Conservation (phyloP, 2,113 vertebrate species). For the Pterophyllum scalare region DNA sequence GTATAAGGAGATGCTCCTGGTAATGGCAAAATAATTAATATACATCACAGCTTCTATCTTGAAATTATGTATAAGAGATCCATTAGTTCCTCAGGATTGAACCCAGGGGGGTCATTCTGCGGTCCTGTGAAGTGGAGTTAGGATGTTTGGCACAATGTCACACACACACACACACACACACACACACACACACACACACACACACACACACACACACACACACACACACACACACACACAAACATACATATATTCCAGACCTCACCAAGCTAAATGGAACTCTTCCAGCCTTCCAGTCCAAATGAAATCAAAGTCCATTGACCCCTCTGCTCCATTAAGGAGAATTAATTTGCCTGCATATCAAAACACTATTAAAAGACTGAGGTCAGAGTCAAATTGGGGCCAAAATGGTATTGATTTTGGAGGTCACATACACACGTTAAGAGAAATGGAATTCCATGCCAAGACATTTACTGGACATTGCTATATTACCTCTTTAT, state of each 20-base stretch:
- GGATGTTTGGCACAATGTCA: slow-evolving; percentile 52
- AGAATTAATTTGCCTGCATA: slow-evolving; percentile 90
- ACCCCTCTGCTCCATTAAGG: slow-evolving; percentile 82
- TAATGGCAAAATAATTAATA: slow-evolving; percentile 75
- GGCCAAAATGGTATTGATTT: slow-evolving; percentile 74
- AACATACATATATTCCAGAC: slow-evolving; percentile 50
- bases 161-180: slow-evolving; percentile 16
- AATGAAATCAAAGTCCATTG: slow-evolving; percentile 85
- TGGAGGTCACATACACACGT: slow-evolving; percentile 51
- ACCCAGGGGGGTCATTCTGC: slow-evolving; percentile 74
- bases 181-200: slow-evolving; percentile 26
- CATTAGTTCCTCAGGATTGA: slow-evolving; percentile 76
- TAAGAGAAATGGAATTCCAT: slow-evolving; percentile 39
- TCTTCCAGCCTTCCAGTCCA: slow-evolving; percentile 63
- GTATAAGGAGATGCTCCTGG: slow-evolving; percentile 42
- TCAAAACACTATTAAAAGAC: slow-evolving; percentile 85
- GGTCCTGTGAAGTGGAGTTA: slow-evolving; percentile 59
- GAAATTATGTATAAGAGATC: slow-evolving; percentile 75
- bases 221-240: slow-evolving; percentile 31
- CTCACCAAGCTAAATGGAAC: slow-evolving; percentile 74
- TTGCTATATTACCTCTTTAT: slow-evolving; percentile 46
- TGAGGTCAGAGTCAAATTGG: slow-evolving; percentile 80
- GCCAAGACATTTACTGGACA: slow-evolving; percentile 52
- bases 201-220: slow-evolving; percentile 26
- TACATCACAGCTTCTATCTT: slow-evolving; percentile 57